Evolutionary conservation across 2,888 invertebrate species (phyloP), one percentile per base, ranked within the genome.

Genomic region (Polydrusus pterygomalis): DNA sequence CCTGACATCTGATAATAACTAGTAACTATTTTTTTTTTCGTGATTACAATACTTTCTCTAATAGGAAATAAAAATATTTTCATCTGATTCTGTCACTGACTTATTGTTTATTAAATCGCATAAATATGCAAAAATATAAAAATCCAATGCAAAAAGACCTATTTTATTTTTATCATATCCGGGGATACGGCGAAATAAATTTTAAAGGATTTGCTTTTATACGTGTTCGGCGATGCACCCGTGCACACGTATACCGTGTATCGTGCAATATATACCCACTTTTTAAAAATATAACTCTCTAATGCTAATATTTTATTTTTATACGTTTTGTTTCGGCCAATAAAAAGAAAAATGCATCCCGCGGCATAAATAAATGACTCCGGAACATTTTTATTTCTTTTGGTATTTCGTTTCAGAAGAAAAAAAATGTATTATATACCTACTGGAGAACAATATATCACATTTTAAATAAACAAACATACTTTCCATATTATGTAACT

Each of bases 301-400:
- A 78, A 75, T 75, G 78, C 75, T 75, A 75, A 78, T 78, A 78
- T 78, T 78, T 78, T 74, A 74, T 78, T 78, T 78, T 78, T 78
- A 78, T 78, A 77, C 63, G 69, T 78, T 75, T 68, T 72, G 72
- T 75, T 78, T 75, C 69, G 74, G 65, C 69, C 77, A 75, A 75
- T 75, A 75, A 77, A 77, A 75, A 65, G 49, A 74, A 60, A 75
- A 71, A 71, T 60, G 71, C 71, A 72, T 62, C 60, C 68, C 60
- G 65, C 64, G 60, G 64, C 70, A 69, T 72, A 75, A 75, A 75
- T 75, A 75, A 64, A 68, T 62, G 49, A 34, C 64, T 38, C 6
- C n/a, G 47, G 58, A 72, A 17, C 54, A 47, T 20, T 60, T 62
- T 73, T 68, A 58, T 20, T 17, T 45, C 47, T 40, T 30, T 68